Percentiles rank a stretch among this genome's conserved stretches.
Conservation (phyloP, 2,888 invertebrate species). For the Cheilosia vernalis region DNA sequence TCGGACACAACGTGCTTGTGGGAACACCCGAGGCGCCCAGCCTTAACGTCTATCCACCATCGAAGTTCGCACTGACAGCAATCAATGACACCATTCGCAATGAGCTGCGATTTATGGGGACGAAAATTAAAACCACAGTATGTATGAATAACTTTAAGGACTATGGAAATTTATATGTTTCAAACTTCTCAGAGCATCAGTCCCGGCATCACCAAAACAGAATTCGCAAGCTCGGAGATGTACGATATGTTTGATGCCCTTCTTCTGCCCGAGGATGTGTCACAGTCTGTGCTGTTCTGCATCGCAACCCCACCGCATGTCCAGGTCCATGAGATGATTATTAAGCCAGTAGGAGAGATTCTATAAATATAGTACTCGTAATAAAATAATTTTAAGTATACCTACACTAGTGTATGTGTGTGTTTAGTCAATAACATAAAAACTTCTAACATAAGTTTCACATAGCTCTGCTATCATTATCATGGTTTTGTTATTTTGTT, state of each 20-base stretch:
- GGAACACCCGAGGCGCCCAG: slow-evolving; percentile 39
- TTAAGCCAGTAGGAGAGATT: slow-evolving; percentile 60
- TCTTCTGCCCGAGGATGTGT: slow-evolving; percentile 78
- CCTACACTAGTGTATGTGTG: background rate
- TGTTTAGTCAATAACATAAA: background rate
- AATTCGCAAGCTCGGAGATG: slow-evolving; percentile 76
- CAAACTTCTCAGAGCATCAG: slow-evolving; percentile 78
- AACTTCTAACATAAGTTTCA: slow-evolving; percentile 8
- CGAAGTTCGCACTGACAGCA: slow-evolving; percentile 81
- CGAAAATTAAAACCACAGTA: slow-evolving; percentile 82
- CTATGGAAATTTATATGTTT: background rate
- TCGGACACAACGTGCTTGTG: slow-evolving; percentile 68
- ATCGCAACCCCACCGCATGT: slow-evolving; percentile 79
- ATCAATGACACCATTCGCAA: slow-evolving; percentile 81
- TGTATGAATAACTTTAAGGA: slow-evolving; percentile 58
- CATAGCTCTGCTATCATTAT: slow-evolving; percentile 9
- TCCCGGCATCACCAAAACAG: slow-evolving; percentile 79
- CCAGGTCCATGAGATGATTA: slow-evolving; percentile 70
- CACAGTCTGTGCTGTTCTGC: slow-evolving; percentile 79
- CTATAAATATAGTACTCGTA: background rate
- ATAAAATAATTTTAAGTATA: background rate
- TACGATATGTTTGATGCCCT: slow-evolving; percentile 64
- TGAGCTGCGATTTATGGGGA: slow-evolving; percentile 79
- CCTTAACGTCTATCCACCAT: slow-evolving; percentile 79
- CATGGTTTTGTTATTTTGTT: background rate